Evolutionary conservation across 2,888 invertebrate species (phyloP), one percentile per base, ranked within the genome.

Genomic region (Hypomecis atomaria): DNA sequence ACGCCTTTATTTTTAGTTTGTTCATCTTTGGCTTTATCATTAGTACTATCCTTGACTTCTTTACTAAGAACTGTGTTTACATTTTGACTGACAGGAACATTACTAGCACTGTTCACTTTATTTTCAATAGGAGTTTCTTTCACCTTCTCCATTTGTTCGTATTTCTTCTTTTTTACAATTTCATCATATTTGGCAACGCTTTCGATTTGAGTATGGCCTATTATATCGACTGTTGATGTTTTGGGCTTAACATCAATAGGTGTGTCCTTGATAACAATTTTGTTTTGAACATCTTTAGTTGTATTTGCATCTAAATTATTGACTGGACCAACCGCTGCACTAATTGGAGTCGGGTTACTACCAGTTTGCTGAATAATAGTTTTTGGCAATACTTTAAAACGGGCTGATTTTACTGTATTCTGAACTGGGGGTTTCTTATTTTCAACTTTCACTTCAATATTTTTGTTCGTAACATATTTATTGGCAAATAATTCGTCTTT

Each of bases 371-470:
- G 52, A 34, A n/a, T 5, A 13, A 34, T 8, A 7, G 8, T 56
- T 38, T 48, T 56, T 1, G 47, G 56, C 7, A 36, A 3, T 8
- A 37, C 38, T 56, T 10, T 56, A 47, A 45, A 56, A n/a, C 56
- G 56, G 7, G 56, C 56, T 8, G 56, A 56, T 40, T 38, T 47
- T 0, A 56, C 47, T 37, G 6, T 55, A 43, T 34, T 43, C 36
- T 54, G 36, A 34, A 9, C 34, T 43, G 34, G 43, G 0, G 4
- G 7, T 6, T 54, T 34, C 7, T 34, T 54, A 11, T 48, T 56
- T 48, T 42, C 42, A 34, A 34, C 6, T 42, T 34, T 6, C 0
- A 4, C 43, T 7, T 42, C 33, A 43, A 42, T 54, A 43, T 56
- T 40, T 5, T 50, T 13, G 9, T 7, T n/a, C 13, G n/a, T 11